Evolutionary conservation across 2,113 vertebrate species (phyloP).

Genomic region (Percina caprodes): DNA sequence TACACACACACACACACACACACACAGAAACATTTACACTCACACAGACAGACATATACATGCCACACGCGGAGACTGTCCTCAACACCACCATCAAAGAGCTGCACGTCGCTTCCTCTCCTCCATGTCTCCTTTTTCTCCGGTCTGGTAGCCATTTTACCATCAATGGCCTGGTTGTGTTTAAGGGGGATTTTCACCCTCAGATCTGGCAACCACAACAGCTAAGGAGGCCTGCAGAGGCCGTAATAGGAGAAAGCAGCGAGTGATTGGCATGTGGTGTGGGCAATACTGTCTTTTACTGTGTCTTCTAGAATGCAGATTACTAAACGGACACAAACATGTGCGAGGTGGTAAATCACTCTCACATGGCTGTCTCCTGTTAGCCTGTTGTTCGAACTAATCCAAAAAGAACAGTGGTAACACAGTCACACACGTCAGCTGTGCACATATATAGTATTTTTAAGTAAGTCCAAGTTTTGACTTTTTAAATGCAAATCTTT

Average conservation of each 20-base stretch:
- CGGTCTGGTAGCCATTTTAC: constrained; percentile 65
- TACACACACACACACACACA: constrained; percentile 44
- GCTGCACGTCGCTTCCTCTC: constrained; percentile 48
- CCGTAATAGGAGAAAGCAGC: constrained; percentile 65
- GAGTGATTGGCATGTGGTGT: constrained; percentile 61
- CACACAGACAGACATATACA: constrained; percentile 50
- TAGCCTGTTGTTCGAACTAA: neutral
- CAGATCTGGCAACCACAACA: constrained; percentile 69
- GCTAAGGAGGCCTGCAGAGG: constrained; percentile 31
- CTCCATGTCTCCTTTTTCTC: constrained; percentile 43
- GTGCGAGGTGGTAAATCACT: constrained; percentile 43
- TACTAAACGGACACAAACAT: constrained; percentile 46
- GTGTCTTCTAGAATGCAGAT: constrained; percentile 40
- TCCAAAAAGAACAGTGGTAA: neutral
- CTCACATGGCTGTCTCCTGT: constrained; percentile 41
- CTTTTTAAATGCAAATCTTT: neutral
- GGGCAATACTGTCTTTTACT: constrained; percentile 20
- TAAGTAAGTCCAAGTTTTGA: neutral
- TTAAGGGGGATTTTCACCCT: constrained; percentile 67
- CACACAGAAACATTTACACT: constrained; percentile 16
- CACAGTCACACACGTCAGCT: neutral
- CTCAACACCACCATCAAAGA: constrained; percentile 59
- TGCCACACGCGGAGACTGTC: constrained; percentile 63
- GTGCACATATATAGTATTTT: neutral
- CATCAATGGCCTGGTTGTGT: constrained; percentile 64